A percentile compares a stretch with the other conserved stretches of the same genome.
Conservation (phyloP, 1,140 invertebrate species). For the Himalopsyche phryganea region DNA sequence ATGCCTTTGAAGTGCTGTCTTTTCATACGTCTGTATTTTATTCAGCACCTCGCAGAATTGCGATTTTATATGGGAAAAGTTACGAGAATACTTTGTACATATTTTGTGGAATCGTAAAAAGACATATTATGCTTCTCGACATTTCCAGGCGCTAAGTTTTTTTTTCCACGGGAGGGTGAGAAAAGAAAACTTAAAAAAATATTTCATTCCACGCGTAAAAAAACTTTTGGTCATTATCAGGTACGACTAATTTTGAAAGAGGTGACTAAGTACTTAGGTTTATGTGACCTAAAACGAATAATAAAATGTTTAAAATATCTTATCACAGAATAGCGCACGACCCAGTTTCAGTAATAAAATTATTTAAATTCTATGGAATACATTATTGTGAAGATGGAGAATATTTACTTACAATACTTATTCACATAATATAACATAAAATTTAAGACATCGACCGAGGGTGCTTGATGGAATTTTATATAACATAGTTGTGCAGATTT, state of each 20-base stretch:
- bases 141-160: slow-evolving; percentile 18
- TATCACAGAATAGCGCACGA: no score
- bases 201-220: slow-evolving; percentile 4
- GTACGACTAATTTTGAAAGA: slow-evolving; percentile 26
- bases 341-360: no score
- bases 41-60: slow-evolving; percentile 14
- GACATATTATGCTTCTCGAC: slow-evolving; percentile 21
- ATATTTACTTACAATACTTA: no score
- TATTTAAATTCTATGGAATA: no score
- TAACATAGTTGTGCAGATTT: no score
- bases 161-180: slow-evolving; percentile 7
- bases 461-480: no score
- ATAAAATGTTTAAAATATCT: slow-evolving; percentile 29
- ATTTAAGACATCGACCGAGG: no score
- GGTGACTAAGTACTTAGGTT: slow-evolving; percentile 25
- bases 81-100: slow-evolving; percentile 26
- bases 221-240: slow-evolving; percentile 23
- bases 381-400: no score
- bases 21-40: slow-evolving; percentile 11
- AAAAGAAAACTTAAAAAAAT: slow-evolving; percentile 5
- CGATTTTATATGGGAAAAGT: slow-evolving; percentile 25
- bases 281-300: slow-evolving; percentile 13
- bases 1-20: slow-evolving; percentile 6
- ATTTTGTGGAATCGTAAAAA: slow-evolving; percentile 32
- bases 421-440: no score